Conservation (phyloP, 2,113 vertebrate genomes). For the Boleophthalmus pectinirostris region DNA sequence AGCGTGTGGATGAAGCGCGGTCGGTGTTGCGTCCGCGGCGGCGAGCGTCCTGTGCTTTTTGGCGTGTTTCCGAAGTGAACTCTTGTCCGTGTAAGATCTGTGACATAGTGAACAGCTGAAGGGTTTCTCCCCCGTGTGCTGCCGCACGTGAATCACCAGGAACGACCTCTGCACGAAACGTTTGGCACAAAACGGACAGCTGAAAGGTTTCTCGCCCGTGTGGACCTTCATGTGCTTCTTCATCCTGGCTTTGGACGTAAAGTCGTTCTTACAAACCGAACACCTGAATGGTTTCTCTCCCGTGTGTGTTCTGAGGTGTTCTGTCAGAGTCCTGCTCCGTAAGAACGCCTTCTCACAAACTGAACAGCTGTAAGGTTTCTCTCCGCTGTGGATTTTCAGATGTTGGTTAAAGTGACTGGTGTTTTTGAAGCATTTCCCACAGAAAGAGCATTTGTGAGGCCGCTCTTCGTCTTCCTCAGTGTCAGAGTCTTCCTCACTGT, state of each 20-base stretch:
- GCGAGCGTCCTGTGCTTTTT: neutral
- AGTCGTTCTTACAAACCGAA: neutral
- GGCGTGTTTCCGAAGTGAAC: neutral
- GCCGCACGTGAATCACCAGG: neutral
- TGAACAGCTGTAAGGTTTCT: neutral
- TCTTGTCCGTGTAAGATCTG: neutral
- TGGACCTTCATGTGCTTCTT: neutral
- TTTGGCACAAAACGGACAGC: neutral
- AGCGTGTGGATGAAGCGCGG: no score
- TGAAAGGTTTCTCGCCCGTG: neutral
- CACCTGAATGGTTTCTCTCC: conserved; percentile 1
- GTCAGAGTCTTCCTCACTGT: neutral
- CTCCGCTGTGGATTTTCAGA: neutral
- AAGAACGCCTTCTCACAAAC: neutral
- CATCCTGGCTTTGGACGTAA: neutral
- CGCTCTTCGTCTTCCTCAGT: neutral
- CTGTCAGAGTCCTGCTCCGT: neutral
- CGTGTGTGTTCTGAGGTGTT: neutral
- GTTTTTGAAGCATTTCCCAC: neutral
- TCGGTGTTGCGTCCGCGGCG: no score
- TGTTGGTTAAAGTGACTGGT: conserved; percentile 1
- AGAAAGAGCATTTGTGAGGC: neutral
- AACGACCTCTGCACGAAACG: neutral
- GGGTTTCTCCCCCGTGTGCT: neutral
- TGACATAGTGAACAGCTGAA: neutral